phyloP scores from a whole-genome alignment of 1,140 invertebrate genomes.

The Diabrotica undecimpunctata region DNA sequence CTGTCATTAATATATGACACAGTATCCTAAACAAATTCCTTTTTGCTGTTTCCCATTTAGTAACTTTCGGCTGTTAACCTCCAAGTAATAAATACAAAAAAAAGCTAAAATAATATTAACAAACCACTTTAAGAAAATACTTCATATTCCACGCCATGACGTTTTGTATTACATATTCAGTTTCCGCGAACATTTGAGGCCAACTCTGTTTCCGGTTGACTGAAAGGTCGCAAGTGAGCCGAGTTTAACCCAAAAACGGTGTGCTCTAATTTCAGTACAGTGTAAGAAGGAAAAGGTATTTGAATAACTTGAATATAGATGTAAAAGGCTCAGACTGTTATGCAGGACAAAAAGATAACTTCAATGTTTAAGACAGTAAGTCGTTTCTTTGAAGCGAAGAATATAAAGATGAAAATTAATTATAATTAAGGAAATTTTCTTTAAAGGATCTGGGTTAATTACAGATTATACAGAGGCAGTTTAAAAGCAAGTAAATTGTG shows the following conservation, averaged over 20 bases:
- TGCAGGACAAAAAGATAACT: background rate
- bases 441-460: background rate
- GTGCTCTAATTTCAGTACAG: background rate
- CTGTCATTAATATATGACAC: no score
- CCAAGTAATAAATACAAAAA: no score
- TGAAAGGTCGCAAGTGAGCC: background rate
- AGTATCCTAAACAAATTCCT: no score
- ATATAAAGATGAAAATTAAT: background rate
- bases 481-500: no score
- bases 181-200: no score
- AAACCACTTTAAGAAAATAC: no score
- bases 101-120: no score
- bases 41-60: no score
- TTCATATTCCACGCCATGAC: no score
- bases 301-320: background rate
- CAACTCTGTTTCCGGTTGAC: background rate
- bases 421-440: slow-evolving; percentile 1
- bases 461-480: background rate
- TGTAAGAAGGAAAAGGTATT: background rate
- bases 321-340: background rate
- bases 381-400: background rate
- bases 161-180: no score
- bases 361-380: background rate
- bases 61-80: no score
- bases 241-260: background rate